Evolutionary conservation across 1,140 invertebrate species (phyloP).

Genomic region (Venturia canescens): DNA sequence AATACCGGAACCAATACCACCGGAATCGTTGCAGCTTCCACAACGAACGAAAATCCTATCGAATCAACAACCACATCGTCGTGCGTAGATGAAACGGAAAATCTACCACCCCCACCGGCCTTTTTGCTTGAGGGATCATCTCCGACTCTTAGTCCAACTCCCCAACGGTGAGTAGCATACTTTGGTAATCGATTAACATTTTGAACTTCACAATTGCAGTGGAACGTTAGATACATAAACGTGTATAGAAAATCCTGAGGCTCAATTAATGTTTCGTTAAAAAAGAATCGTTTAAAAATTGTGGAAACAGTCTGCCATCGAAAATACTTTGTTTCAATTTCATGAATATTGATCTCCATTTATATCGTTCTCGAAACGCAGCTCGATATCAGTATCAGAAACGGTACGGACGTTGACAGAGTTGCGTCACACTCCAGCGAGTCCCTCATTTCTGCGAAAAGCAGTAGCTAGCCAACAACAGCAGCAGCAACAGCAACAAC

Average conservation of each 20-base stretch:
- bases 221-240: not conserved
- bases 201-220: not conserved
- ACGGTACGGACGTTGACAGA: constrained; percentile 91
- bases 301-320: too few relatives aligned
- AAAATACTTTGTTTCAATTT: not conserved
- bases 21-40: constrained; percentile 28
- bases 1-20: constrained; percentile 11
- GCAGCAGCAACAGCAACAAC: constrained; percentile 52
- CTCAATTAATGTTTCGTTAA: too few relatives aligned
- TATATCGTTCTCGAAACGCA: constrained; percentile 51
- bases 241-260: not conserved
- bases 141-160: constrained; percentile 70
- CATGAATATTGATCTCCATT: too few relatives aligned
- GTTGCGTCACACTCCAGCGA: constrained; percentile 90
- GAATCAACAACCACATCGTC: constrained; percentile 30
- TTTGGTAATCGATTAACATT: not conserved
- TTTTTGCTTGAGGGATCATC: constrained; percentile 84
- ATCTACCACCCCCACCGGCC: constrained; percentile 89
- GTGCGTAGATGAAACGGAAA: constrained; percentile 78
- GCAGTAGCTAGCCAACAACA: constrained; percentile 62
- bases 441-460: constrained; percentile 86
- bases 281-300: too few relatives aligned
- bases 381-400: constrained; percentile 84
- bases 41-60: constrained; percentile 55
- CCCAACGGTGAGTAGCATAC: constrained; percentile 61